Evolutionary conservation across 2,113 vertebrate genomes (phyloP).

Genomic region (Setophaga kirtlandii): DNA sequence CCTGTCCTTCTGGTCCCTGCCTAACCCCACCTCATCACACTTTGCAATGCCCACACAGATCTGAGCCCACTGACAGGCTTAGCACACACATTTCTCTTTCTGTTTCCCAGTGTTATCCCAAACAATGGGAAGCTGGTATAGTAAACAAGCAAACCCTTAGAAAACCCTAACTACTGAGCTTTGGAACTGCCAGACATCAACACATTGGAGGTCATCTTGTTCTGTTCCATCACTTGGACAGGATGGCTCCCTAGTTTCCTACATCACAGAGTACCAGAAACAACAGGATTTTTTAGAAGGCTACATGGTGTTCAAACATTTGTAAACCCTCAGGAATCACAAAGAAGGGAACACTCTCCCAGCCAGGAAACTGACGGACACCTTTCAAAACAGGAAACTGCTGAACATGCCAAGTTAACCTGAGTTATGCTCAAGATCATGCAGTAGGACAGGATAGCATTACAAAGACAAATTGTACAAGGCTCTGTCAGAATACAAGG

Average conservation of each 20-base stretch:
- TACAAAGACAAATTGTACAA: background rate
- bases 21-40: accelerated
- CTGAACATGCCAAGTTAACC: background rate
- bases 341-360: background rate
- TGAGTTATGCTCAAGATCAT: background rate
- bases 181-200: accelerated
- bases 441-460: background rate
- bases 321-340: background rate
- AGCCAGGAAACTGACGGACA: background rate
- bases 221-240: background rate
- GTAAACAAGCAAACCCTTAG: background rate
- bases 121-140: background rate
- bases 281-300: constrained; percentile 1
- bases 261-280: background rate
- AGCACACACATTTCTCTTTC: background rate
- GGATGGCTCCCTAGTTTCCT: background rate
- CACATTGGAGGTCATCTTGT: accelerated
- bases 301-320: background rate
- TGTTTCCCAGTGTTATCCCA: background rate
- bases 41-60: background rate
- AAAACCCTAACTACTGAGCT: background rate
- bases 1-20: background rate
- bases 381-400: constrained; percentile 44
- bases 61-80: background rate
- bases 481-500: background rate